Evolutionary conservation across 2,888 invertebrate species (phyloP), one percentile per base, ranked within the genome.

Genomic region (Lasioglossum lativentre): DNA sequence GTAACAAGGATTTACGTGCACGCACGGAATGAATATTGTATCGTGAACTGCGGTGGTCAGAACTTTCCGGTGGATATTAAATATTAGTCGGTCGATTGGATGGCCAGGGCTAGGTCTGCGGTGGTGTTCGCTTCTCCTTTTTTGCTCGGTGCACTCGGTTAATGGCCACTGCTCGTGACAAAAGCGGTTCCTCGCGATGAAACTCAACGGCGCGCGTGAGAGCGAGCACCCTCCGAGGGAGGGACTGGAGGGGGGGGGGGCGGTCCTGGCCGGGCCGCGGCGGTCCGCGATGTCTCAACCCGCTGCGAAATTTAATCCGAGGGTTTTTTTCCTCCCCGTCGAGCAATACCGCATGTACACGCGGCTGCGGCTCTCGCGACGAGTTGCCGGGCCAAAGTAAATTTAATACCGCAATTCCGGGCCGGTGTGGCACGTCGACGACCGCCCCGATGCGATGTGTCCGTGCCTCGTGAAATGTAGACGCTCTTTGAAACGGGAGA

Each of bases 361-460:
- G n/a, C 59, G 59, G 12, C 27, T 14, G 27, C 27, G 27, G 59
- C 59, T 59, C 59, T 12, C 27, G 66, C 82, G 75, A 80, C 70
- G 71, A 71, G 83, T 80, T 63, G 30, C 75, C 59, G 75, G 80
- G 19, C 42, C 52, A 83, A 83, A 83, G 80, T 80, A 83, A 83
- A 83, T 83, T 80, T 83, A 83, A 83, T 75, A 75, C 59, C 63
- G 59, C 70, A 83, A 83, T 83, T 83, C 80, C 71, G 70, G 63
- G 38, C 14, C 38, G 38, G 59, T n/a, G 38, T 34, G 23, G 66
- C 71, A 71, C 63, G 71, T 75, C 71, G 71, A 70, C 81, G 71
- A 3, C 71, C 70, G 19, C 59, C 45, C 30, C 38, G 45, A 16
- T 16, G 30, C 30, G 66, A 16, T 52, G 52, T 23, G 52, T 52